Evolutionary conservation across 1,140 invertebrate genomes (phyloP).

Genomic region (Polypedilum pembai): DNA sequence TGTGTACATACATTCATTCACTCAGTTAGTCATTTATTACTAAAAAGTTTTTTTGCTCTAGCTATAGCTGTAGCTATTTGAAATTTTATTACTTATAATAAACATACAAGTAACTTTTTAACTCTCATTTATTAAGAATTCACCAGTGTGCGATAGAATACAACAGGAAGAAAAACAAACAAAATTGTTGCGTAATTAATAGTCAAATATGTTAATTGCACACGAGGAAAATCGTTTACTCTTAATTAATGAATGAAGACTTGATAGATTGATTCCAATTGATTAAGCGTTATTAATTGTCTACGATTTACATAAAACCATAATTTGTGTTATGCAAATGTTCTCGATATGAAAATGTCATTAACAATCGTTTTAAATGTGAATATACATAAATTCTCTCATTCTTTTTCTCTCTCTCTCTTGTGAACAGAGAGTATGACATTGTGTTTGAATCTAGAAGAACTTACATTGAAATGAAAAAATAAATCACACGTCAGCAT

Average conservation of each 20-base stretch:
- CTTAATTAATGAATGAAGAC: neutral
- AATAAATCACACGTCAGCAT: too few relatives aligned
- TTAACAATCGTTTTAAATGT: slow-evolving; percentile 15
- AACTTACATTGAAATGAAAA: neutral
- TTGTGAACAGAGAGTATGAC: neutral
- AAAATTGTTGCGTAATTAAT: too few relatives aligned
- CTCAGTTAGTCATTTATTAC: neutral
- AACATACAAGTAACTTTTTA: neutral
- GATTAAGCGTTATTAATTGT: neutral
- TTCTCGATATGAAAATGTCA: neutral
- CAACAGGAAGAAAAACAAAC: neutral
- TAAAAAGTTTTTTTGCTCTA: neutral
- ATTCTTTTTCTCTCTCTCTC: neutral
- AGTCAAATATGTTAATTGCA: too few relatives aligned
- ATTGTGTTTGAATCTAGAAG: slow-evolving; percentile 1
- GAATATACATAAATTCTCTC: neutral
- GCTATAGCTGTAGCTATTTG: neutral
- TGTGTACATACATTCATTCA: neutral
- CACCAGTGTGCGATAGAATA: neutral
- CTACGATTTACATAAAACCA: neutral
- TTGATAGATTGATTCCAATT: neutral
- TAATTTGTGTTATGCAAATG: neutral
- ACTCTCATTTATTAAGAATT: neutral
- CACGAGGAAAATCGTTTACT: neutral
- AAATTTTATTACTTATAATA: neutral